A percentile compares a stretch with the other conserved stretches of the same genome.
Evolutionary conservation across 1,140 invertebrate genomes (phyloP).

Genomic region (Ladona fulva): DNA sequence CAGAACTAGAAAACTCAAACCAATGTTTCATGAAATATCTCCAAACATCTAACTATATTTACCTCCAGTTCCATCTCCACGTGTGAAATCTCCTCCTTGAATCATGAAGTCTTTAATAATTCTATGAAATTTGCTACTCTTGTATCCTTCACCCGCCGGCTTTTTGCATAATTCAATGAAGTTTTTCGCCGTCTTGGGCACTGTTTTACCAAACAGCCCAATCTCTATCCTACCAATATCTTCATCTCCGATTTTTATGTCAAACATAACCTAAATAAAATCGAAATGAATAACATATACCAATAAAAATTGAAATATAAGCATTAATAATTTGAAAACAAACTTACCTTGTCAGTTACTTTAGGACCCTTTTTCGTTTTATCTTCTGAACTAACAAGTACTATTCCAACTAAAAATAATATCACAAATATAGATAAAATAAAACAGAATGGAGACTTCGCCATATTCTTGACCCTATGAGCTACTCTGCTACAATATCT

Average conservation of each 20-base stretch:
- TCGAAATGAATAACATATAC: conserved; percentile 14
- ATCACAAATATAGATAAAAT: not conserved
- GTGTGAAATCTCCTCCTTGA: conserved; percentile 89
- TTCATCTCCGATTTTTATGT: conserved; percentile 79
- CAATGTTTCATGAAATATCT: not conserved
- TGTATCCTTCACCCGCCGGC: conserved; percentile 70
- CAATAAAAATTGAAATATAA: conserved; percentile 8
- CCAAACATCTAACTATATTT: conserved; percentile 27
- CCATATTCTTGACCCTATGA: not conserved
- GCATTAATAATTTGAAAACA: conserved; percentile 17
- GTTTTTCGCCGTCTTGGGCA: conserved; percentile 90
- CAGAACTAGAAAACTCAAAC: not conserved
- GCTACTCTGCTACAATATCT: not conserved
- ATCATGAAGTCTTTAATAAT: conserved; percentile 95
- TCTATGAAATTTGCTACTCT: conserved; percentile 84
- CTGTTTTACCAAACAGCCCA: conserved; percentile 90
- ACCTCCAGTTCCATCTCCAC: conserved; percentile 86
- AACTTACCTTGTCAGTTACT: conserved; percentile 58
- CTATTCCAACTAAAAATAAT: not conserved
- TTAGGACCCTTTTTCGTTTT: conserved; percentile 52
- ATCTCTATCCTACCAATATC: conserved; percentile 73
- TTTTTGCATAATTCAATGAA: conserved; percentile 78
- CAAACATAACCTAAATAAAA: conserved; percentile 78
- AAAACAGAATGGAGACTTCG: not conserved
- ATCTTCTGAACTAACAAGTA: not conserved